Percentiles rank a stretch among this genome's conserved stretches.
These are phyloP conservation scores for Ichneumon xanthorius DNA, from an alignment of 2,888 invertebrate species.

Conservation along the genomic window DNA sequence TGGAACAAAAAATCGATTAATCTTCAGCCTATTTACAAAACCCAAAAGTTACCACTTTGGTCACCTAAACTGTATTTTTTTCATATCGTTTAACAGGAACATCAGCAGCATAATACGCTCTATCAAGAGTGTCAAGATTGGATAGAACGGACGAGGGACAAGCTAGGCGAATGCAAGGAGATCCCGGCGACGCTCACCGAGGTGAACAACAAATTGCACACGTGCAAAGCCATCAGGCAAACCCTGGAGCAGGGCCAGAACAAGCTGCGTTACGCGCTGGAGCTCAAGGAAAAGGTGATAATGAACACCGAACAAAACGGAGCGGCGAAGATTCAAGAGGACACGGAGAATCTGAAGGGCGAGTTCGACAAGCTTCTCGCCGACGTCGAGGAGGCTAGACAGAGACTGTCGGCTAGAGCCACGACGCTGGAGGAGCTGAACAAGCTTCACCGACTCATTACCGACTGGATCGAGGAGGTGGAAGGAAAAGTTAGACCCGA, in stretches of 20 bases:
- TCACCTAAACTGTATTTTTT: neutral
- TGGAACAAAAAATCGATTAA: too few species aligned
- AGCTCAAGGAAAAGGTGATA: conserved; percentile 96
- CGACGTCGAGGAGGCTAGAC: conserved; percentile 93
- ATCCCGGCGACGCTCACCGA: conserved; percentile 93
- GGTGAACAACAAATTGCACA: conserved; percentile 94
- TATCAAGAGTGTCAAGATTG: conserved; percentile 97
- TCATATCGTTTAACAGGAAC: conserved; percentile 87
- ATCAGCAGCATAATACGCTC: conserved; percentile 96
- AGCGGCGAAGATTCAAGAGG: conserved; percentile 95
- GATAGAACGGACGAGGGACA: conserved; percentile 95
- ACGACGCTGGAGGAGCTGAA: conserved; percentile 94
- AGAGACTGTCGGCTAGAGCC: conserved; percentile 90
- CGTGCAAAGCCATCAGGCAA: conserved; percentile 94
- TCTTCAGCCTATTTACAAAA: too few species aligned
- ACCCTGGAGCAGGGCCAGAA: conserved; percentile 97
- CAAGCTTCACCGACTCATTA: conserved; percentile 92
- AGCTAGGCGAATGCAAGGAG: conserved; percentile 92
- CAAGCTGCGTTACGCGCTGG: conserved; percentile 93
- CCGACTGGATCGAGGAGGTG: conserved; percentile 95
- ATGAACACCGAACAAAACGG: conserved; percentile 96
- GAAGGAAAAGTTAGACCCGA: conserved; percentile 93
- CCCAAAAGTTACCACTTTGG: too few species aligned
- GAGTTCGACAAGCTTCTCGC: conserved; percentile 95
- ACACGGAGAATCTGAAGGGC: conserved; percentile 94